Conservation (phyloP, 1,140 invertebrate genomes). For the Drosophila repleta region DNA sequence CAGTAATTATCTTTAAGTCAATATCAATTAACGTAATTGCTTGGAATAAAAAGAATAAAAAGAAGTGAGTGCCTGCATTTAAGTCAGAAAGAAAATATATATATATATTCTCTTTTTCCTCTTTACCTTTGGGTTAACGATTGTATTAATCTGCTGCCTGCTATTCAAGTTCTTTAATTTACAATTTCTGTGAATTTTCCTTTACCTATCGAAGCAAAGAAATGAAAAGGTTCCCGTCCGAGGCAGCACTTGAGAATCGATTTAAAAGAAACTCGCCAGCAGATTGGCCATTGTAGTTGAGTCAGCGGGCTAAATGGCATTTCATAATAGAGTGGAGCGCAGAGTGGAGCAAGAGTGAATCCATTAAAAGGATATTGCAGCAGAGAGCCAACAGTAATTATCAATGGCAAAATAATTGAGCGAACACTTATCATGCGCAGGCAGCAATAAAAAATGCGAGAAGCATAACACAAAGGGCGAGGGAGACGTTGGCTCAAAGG, state of each 20-base stretch:
- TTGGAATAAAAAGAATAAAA: no score
- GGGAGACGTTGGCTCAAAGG: constrained; percentile 5
- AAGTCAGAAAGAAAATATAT: no score
- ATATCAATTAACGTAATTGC: no score
- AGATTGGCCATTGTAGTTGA: constrained; percentile 42
- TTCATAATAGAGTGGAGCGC: constrained; percentile 7
- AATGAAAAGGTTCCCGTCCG: not conserved
- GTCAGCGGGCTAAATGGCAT: constrained; percentile 54
- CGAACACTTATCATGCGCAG: constrained; percentile 22
- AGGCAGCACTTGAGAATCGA: constrained; percentile 13
- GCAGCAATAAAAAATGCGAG: constrained; percentile 26
- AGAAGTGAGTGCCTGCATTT: no score
- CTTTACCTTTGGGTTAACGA: no score
- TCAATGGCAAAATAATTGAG: constrained; percentile 72
- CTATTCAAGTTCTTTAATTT: not conserved
- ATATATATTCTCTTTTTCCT: no score
- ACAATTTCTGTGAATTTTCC: not conserved
- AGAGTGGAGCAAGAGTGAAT: constrained; percentile 3
- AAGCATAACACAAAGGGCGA: not conserved
- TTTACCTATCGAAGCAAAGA: not conserved
- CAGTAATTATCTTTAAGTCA: not conserved
- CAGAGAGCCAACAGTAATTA: constrained; percentile 61
- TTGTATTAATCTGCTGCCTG: not conserved
- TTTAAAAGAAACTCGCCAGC: constrained; percentile 37
- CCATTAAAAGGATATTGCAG: constrained; percentile 27